Conservation (phyloP, 2,797 vertebrate genomes). For the Falco berigora region DNA sequence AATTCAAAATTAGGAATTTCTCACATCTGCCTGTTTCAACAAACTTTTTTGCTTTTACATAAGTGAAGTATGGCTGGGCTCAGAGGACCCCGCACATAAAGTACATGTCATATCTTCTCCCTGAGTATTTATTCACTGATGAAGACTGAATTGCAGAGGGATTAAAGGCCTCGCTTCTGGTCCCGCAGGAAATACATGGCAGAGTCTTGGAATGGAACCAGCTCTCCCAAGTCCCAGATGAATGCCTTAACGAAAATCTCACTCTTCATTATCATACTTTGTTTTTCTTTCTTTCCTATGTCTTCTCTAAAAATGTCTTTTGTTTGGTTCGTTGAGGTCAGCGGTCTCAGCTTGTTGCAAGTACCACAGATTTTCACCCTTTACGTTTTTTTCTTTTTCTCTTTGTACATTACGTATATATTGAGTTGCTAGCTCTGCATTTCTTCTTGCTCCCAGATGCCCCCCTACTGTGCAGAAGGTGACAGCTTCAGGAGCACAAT, state of each 20-base stretch:
- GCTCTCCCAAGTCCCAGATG: background rate
- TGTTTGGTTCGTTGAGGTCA: background rate
- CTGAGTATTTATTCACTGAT: background rate
- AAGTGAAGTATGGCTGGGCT: background rate
- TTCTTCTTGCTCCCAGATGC: background rate
- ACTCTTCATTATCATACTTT: background rate
- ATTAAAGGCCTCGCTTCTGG: background rate
- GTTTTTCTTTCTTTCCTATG: background rate
- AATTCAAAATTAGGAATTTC: background rate
- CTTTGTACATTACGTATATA: background rate
- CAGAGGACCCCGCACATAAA: background rate
- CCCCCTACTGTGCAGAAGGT: conserved; percentile 28
- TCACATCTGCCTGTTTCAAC: background rate
- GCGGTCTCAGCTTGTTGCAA: background rate
- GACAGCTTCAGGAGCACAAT: background rate
- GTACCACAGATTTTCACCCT: background rate
- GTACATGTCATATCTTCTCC: background rate
- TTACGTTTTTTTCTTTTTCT: background rate
- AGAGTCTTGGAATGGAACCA: background rate
- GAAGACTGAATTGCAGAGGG: background rate
- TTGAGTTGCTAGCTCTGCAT: background rate
- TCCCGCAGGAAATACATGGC: background rate
- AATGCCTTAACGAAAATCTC: background rate
- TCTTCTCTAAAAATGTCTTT: background rate
- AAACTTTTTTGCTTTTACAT: background rate